Conservation (phyloP, 2,888 invertebrate species). For the Lordiphosa fenestrarum region DNA sequence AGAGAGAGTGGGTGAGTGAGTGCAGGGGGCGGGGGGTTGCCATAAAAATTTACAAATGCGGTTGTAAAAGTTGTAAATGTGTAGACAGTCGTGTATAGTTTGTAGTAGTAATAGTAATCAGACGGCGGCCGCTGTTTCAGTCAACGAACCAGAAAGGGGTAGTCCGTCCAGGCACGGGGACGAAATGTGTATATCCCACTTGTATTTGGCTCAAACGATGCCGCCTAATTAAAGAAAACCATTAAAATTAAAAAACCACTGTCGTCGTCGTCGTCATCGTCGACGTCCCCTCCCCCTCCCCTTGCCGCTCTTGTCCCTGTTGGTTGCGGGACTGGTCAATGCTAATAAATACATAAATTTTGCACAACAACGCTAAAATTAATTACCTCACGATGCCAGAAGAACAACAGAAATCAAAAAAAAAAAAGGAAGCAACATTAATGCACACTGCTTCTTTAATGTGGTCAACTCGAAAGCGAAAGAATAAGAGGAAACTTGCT, state of each 20-base stretch:
- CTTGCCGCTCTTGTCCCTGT: conserved; percentile 33
- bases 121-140: conserved; percentile 3
- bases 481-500: too few species aligned
- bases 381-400: conserved; percentile 63
- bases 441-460: not conserved
- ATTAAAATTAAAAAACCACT: conserved; percentile 63
- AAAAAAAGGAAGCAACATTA: conserved; percentile 17
- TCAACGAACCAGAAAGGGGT: conserved; percentile 18
- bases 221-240: conserved; percentile 68
- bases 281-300: too few species aligned
- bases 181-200: not conserved
- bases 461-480: too few species aligned
- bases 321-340: not conserved
- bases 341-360: conserved; percentile 67
- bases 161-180: not conserved
- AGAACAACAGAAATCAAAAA: conserved; percentile 14
- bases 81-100: conserved; percentile 21
- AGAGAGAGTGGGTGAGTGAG: conserved; percentile 7
- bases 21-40: conserved; percentile 23
- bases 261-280: conserved; percentile 28
- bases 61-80: conserved; percentile 59
- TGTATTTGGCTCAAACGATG: conserved; percentile 47
- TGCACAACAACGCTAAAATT: conserved; percentile 58
- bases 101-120: conserved; percentile 15
- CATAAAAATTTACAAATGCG: conserved; percentile 58